Evolutionary conservation across 2,113 vertebrate genomes (phyloP).

Genomic region (Prolemur simus): DNA sequence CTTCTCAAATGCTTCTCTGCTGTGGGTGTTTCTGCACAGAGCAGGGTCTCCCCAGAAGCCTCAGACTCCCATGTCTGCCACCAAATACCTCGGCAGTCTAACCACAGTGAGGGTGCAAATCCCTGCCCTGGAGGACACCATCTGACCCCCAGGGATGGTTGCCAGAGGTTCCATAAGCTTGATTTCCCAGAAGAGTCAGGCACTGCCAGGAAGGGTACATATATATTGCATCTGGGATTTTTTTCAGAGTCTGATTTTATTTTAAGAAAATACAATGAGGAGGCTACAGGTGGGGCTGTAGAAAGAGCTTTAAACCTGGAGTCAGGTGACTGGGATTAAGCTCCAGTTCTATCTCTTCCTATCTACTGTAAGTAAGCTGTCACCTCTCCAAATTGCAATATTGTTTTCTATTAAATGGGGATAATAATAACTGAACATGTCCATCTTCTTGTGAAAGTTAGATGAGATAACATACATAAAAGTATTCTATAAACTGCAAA

Average conservation of each 20-base stretch:
- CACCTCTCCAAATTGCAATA: background rate
- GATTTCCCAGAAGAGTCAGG: background rate
- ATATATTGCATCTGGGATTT: background rate
- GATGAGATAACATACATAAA: constrained; percentile 17
- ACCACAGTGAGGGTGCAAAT: background rate
- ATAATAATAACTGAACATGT: background rate
- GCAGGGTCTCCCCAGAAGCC: background rate
- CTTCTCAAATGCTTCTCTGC: background rate
- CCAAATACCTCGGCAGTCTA: background rate
- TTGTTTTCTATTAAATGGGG: constrained; percentile 16
- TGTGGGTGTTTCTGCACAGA: background rate
- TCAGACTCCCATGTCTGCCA: background rate
- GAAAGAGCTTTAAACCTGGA: background rate
- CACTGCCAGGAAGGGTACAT: background rate
- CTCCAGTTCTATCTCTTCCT: background rate
- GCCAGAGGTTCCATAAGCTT: background rate
- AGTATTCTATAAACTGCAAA: background rate
- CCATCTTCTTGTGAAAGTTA: constrained; percentile 27
- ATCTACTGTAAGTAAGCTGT: background rate
- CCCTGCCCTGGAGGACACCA: background rate
- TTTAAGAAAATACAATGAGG: background rate
- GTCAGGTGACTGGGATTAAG: background rate
- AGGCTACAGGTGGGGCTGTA: background rate
- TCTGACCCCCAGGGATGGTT: background rate
- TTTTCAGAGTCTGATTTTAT: background rate